Evolutionary conservation across 2,113 vertebrate genomes (phyloP).

Genomic region (Tragelaphus buxtoni): DNA sequence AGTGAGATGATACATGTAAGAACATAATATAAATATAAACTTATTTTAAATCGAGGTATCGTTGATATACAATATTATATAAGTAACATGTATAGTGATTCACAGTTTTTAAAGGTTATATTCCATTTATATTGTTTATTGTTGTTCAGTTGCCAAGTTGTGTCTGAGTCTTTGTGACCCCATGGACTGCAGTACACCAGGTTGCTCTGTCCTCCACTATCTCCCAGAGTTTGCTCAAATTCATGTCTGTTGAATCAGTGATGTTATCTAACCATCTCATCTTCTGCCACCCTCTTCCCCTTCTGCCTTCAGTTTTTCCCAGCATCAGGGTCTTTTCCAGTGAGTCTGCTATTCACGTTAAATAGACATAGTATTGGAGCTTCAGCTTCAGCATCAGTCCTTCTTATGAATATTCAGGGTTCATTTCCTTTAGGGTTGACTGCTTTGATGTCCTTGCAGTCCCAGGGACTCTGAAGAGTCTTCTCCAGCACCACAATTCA

Average conservation of each 20-base stretch:
- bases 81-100: background rate
- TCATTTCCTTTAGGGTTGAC: background rate
- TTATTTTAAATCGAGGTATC: background rate
- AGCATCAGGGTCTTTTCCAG: background rate
- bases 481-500: background rate
- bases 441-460: background rate
- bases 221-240: background rate
- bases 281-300: background rate
- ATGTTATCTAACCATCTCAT: background rate
- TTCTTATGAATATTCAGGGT: background rate
- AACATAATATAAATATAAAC: background rate
- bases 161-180: background rate
- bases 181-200: background rate
- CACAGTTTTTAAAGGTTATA: background rate
- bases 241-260: background rate
- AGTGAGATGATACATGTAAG: background rate
- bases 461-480: background rate
- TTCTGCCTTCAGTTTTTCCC: background rate
- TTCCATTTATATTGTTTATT: background rate
- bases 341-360: background rate
- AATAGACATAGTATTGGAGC: background rate
- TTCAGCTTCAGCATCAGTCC: background rate
- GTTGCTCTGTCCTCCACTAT: background rate
- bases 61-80: background rate
- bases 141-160: background rate